Conservation (phyloP, 1,140 invertebrate genomes). For the Oscheius sp. region DNA sequence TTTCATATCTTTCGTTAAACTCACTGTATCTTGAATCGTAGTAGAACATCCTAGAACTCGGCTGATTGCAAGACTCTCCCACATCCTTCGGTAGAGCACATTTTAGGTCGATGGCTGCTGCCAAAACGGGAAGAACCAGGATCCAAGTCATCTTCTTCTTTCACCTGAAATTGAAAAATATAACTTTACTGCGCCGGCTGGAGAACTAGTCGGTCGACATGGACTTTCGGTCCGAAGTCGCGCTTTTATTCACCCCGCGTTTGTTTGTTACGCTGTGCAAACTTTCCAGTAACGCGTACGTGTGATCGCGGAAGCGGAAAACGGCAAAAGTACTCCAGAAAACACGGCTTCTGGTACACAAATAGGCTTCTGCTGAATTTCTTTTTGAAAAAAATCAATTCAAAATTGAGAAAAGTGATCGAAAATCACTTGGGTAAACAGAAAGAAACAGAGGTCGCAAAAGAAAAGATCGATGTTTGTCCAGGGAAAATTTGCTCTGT, state of each 20-base stretch:
- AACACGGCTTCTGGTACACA: too few relatives aligned
- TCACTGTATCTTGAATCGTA: conserved; percentile 18
- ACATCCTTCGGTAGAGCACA: conserved; percentile 22
- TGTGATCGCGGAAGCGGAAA: too few relatives aligned
- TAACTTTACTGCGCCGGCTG: not conserved
- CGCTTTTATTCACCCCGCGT: not conserved
- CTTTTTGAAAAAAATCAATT: too few relatives aligned
- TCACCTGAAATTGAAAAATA: too few relatives aligned
- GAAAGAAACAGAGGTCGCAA: too few relatives aligned
- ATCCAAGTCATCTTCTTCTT: not conserved
- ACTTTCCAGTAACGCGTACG: conserved; percentile 1
- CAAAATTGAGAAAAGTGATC: too few relatives aligned
- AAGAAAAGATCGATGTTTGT: too few relatives aligned
- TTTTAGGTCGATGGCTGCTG: not conserved
- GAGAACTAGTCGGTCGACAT: not conserved
- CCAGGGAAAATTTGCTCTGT: too few relatives aligned
- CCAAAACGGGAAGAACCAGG: not conserved
- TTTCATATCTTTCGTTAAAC: too few relatives aligned
- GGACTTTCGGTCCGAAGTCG: not conserved
- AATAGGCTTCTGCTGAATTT: too few relatives aligned
- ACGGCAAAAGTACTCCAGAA: too few relatives aligned
- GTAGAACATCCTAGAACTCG: conserved; percentile 22
- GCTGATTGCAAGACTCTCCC: conserved; percentile 22
- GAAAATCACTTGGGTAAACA: too few relatives aligned
- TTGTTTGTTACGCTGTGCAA: conserved; percentile 6